Base-by-base conservation (phyloP, 2,888 invertebrate species). In the Agriotes lineatus region DNA sequence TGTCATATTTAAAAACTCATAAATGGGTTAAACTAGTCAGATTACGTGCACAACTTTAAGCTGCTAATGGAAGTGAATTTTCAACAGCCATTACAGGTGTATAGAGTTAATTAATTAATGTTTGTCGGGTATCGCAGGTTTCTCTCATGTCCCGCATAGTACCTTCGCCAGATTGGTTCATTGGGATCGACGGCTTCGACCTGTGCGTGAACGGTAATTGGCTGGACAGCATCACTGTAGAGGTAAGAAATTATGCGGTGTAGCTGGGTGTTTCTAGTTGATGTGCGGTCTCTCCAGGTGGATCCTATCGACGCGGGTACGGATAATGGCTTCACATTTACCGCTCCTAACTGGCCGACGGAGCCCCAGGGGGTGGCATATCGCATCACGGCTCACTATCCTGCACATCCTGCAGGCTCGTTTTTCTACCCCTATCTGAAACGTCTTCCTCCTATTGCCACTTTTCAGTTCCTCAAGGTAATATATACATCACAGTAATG, bases 81-180 rank as follows among this genome's bases (percentile, higher is more conserved):
- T n/a, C n/a, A n/a, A n/a, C n/a, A n/a, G n/a, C n/a, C n/a, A n/a
- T n/a, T n/a, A n/a, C n/a, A n/a, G n/a, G n/a, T n/a, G n/a, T n/a
- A n/a, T n/a, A n/a, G n/a, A 81, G 82, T 20, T 12, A 33, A 18
- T 52, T 52, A 33, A 35, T 65, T 54, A 62, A 33, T 14, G 25
- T 60, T 69, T 79, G 50, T 59, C 33, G 56, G 14, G 33, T 35
- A 50, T 84, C 82, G 2, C 86, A 95, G 93, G 93, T 97, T 75
- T 97, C 96, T 64, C 88, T 96, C 80, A 93, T 96, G 89, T 91
- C 94, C 62, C 89, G 95, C 75, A 94, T 97, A 85, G 90, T 96
- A 68, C 97, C 97, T 14, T 96, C 96, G 14, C 96, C 96, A 1
- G 96, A 97, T 85, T 97, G 97, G 96, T 96, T 96, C 84, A 91